Evolutionary conservation across 2,113 vertebrate genomes (phyloP).

Genomic region (Epinephelus cyanopodus): DNA sequence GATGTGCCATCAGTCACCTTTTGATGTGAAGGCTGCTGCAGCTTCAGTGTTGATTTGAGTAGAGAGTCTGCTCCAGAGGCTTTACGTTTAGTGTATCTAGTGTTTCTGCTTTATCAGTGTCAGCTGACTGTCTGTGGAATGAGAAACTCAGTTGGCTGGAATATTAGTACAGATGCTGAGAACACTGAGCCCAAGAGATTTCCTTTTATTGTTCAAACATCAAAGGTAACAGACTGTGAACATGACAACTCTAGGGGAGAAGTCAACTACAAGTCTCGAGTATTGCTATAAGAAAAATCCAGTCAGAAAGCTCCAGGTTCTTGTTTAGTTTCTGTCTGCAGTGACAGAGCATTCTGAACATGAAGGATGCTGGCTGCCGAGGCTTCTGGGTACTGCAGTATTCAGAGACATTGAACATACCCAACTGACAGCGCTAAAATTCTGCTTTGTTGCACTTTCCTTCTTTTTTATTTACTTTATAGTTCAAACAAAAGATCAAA

Average conservation of each 20-base stretch:
- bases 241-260: background rate
- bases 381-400: conserved; percentile 28
- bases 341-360: background rate
- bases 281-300: background rate
- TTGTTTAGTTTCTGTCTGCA: background rate
- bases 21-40: background rate
- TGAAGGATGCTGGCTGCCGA: background rate
- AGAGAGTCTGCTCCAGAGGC: background rate
- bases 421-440: background rate
- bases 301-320: background rate
- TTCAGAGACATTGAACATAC: conserved; percentile 9
- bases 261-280: background rate
- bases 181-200: background rate
- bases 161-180: background rate
- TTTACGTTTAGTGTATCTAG: background rate
- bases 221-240: background rate
- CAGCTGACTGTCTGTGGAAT: background rate
- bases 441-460: conserved; percentile 4
- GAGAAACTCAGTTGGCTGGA: background rate
- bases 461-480: background rate
- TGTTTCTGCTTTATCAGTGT: background rate
- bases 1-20: background rate
- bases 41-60: background rate
- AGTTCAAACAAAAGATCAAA: background rate
- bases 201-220: background rate